phyloP scores from a whole-genome alignment of 2,797 vertebrate species.

The Lutjanus argentimaculatus region DNA sequence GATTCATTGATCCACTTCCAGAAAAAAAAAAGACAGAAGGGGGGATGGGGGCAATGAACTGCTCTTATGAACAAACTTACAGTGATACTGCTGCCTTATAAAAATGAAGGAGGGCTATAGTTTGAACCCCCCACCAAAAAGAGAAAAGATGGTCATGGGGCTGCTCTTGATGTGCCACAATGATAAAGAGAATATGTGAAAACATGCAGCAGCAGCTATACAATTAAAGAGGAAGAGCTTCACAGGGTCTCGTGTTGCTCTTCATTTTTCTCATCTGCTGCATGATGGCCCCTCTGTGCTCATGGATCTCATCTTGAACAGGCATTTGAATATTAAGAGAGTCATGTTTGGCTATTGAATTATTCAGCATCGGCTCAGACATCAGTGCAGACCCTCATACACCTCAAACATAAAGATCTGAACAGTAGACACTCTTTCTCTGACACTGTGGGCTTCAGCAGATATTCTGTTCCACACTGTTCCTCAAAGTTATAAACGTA shows the following conservation, averaged over 20 bases:
- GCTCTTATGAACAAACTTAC: conserved; percentile 60
- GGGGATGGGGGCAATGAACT: conserved; percentile 41
- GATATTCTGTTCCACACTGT: conserved; percentile 10
- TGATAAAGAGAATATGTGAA: conserved; percentile 57
- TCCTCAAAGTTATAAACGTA: conserved; percentile 18
- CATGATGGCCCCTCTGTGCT: conserved; percentile 36
- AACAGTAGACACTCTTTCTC: conserved; percentile 23
- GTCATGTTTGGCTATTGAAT: conserved; percentile 63
- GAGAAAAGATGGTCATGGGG: conserved; percentile 38
- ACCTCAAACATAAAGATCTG: conserved; percentile 53
- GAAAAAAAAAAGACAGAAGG: conserved; percentile 51
- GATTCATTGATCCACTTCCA: conserved; percentile 85
- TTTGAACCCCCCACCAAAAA: conserved; percentile 40
- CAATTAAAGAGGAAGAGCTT: conserved; percentile 43
- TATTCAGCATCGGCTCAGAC: conserved; percentile 55
- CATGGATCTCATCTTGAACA: conserved; percentile 49
- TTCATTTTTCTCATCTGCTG: conserved; percentile 47
- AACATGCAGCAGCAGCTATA: conserved; percentile 32
- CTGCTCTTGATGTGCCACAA: conserved; percentile 51
- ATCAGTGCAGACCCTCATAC: conserved; percentile 45
- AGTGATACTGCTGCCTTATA: conserved; percentile 64
- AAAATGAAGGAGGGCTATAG: conserved; percentile 12
- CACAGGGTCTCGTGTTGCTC: conserved; percentile 33
- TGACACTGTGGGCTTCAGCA: conserved; percentile 17
- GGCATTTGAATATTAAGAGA: conserved; percentile 65